These are phyloP conservation scores for Melanostoma scalare DNA, from an alignment of 2,888 invertebrate genomes.

Conservation along the genomic window DNA sequence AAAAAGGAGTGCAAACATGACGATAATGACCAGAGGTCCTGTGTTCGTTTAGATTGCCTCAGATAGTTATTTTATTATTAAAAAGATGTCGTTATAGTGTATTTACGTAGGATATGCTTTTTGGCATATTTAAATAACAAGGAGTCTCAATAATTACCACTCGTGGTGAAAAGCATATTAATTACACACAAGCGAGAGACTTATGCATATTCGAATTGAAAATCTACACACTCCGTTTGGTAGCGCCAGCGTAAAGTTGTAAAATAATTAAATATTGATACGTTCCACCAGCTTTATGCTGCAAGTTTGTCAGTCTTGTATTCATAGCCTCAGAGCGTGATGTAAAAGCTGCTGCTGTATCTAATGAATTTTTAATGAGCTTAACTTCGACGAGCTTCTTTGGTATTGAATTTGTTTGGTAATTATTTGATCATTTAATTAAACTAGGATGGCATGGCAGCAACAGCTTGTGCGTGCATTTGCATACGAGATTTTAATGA, in stretches of 20 bases:
- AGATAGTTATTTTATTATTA: slow-evolving; percentile 49
- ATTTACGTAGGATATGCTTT: background rate
- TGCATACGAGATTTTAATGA: slow-evolving; percentile 56
- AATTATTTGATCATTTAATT: slow-evolving; percentile 72
- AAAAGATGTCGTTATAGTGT: slow-evolving; percentile 42
- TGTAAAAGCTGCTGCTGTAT: slow-evolving; percentile 43
- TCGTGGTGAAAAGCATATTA: slow-evolving; percentile 35
- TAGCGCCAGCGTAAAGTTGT: slow-evolving; percentile 29
- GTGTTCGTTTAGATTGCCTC: slow-evolving; percentile 13
- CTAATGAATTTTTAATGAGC: slow-evolving; percentile 68
- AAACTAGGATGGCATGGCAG: slow-evolving; percentile 42
- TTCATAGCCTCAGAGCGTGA: background rate
- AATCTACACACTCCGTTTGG: background rate
- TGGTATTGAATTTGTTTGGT: slow-evolving; percentile 65
- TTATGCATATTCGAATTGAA: slow-evolving; percentile 21
- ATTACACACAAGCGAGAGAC: slow-evolving; percentile 25
- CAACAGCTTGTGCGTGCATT: slow-evolving; percentile 56
- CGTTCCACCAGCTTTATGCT: background rate
- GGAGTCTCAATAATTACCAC: slow-evolving; percentile 51
- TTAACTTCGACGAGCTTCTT: slow-evolving; percentile 52
- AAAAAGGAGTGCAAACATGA: slow-evolving; percentile 58
- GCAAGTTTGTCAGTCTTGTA: slow-evolving; percentile 18
- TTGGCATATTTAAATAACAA: slow-evolving; percentile 51
- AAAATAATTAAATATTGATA: slow-evolving; percentile 36
- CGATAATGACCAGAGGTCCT: slow-evolving; percentile 41